A percentile compares a stretch with the other conserved stretches of the same genome.
phyloP scores from a whole-genome alignment of 2,113 vertebrate genomes.

The Chunga burmeisteri region DNA sequence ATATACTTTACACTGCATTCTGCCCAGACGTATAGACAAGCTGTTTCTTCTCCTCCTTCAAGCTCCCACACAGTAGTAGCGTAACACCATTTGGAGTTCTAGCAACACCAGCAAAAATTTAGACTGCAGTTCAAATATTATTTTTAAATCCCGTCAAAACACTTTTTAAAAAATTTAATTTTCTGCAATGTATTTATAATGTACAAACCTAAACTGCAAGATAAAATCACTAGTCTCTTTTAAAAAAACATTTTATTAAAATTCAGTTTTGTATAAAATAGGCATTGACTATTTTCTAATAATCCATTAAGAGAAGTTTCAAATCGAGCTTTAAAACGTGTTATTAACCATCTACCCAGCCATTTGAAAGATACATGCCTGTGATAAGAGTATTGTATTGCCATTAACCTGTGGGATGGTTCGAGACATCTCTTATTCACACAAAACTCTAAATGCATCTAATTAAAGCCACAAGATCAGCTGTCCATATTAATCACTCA shows the following conservation, averaged over 20 bases:
- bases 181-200: neutral
- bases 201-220: neutral
- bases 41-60: neutral
- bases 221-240: neutral
- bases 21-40: neutral
- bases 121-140: neutral
- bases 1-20: neutral
- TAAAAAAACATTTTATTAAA: neutral
- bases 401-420: constrained; percentile 62
- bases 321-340: constrained; percentile 66
- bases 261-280: neutral
- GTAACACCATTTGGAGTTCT: neutral
- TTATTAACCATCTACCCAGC: constrained; percentile 67
- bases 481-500: constrained; percentile 74
- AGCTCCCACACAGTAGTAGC: fast-evolving
- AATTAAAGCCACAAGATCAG: constrained; percentile 69
- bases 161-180: neutral
- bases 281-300: constrained; percentile 17
- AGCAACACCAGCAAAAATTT: neutral
- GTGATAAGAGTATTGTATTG: constrained; percentile 61
- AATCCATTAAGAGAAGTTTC: constrained; percentile 53
- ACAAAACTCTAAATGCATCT: constrained; percentile 68
- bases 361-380: constrained; percentile 63
- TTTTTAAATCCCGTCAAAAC: neutral
- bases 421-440: constrained; percentile 64